These are phyloP conservation scores for Neoarius graeffei DNA, from an alignment of 2,113 vertebrate genomes.

Conservation along the genomic window DNA sequence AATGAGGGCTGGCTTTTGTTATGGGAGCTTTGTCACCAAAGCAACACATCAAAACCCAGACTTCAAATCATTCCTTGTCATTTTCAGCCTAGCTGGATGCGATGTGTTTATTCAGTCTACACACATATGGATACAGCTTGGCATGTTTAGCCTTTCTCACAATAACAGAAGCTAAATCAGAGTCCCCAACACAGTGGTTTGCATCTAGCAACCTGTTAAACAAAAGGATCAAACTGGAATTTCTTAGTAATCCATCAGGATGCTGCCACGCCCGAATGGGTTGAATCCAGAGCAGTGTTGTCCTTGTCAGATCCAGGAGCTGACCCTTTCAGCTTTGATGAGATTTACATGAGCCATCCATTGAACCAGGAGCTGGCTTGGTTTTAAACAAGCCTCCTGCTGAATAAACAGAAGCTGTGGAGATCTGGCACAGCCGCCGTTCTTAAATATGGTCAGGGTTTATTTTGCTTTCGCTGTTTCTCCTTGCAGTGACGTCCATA, in stretches of 20 bases:
- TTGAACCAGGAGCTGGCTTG: constrained; percentile 38
- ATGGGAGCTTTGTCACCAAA: constrained; percentile 68
- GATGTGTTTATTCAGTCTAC: constrained; percentile 57
- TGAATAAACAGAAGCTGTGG: constrained; percentile 45
- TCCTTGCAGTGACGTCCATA: constrained; percentile 25
- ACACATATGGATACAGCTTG: constrained; percentile 44
- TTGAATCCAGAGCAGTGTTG: neutral
- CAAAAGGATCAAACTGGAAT: constrained; percentile 39
- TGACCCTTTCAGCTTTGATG: constrained; percentile 34
- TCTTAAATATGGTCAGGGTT: constrained; percentile 41
- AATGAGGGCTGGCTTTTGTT: constrained; percentile 66
- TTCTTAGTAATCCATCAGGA: constrained; percentile 28
- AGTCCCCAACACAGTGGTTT: constrained; percentile 39
- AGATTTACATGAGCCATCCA: constrained; percentile 28
- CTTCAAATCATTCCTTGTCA: constrained; percentile 45
- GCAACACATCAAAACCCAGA: constrained; percentile 60
- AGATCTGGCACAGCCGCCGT: constrained; percentile 34
- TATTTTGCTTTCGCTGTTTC: constrained; percentile 33
- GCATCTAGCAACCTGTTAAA: constrained; percentile 57
- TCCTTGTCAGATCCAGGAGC: constrained; percentile 3
- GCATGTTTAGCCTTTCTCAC: constrained; percentile 32
- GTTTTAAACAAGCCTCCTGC: constrained; percentile 40
- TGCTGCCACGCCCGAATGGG: neutral
- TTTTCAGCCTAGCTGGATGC: constrained; percentile 40
- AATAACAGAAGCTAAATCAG: constrained; percentile 31